Percentiles rank a stretch among this genome's conserved stretches.
Conservation (phyloP, 30 jellyfish, hydroid and myxozoan species). For the Aurelia aurita region DNA sequence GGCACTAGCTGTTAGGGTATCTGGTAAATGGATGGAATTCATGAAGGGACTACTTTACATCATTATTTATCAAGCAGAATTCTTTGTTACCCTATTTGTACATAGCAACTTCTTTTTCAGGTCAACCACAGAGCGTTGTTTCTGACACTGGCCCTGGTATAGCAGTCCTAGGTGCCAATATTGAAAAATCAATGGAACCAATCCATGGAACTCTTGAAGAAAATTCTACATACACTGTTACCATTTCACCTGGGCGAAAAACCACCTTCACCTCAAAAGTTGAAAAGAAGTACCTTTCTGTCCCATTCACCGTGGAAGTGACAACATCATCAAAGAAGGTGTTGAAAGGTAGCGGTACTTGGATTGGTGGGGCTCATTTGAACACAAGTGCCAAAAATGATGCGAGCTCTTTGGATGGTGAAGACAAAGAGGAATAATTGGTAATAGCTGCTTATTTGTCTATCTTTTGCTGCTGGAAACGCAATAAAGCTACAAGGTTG, state of each 20-base stretch:
- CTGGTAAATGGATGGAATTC: too few relatives aligned
- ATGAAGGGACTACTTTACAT: too few relatives aligned
- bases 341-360: conserved; percentile 41
- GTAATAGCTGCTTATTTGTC: too few relatives aligned
- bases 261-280: neutral
- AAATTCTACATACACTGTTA: neutral
- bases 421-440: too few relatives aligned
- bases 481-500: too few relatives aligned
- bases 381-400: neutral
- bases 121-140: too few relatives aligned
- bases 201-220: neutral
- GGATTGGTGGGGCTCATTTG: conserved; percentile 35
- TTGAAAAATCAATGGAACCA: neutral
- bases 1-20: too few relatives aligned
- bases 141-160: neutral
- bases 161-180: neutral
- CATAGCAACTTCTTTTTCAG: too few relatives aligned
- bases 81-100: too few relatives aligned
- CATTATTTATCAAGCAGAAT: too few relatives aligned
- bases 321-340: conserved; percentile 30
- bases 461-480: too few relatives aligned
- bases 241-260: conserved; percentile 40
- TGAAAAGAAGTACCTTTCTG: neutral
- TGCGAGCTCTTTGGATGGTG: neutral
- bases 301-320: conserved; percentile 49